Evolutionary conservation across 1,140 invertebrate species (phyloP).

Genomic region (Temnothorax curvispinosus): DNA sequence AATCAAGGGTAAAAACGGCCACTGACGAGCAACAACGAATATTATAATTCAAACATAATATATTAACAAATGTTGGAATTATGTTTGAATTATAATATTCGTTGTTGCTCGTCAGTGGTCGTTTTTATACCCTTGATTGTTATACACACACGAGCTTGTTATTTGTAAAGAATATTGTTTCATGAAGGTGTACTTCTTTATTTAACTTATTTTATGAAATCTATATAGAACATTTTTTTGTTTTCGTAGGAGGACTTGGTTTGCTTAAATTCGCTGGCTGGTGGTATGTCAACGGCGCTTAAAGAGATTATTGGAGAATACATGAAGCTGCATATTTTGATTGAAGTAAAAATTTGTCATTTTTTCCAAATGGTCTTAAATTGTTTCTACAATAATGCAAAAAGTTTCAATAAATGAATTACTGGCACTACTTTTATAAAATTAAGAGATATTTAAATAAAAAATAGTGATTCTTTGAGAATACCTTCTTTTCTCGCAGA

Average conservation of each 20-base stretch:
- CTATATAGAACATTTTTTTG: neutral
- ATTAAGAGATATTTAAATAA: conserved; percentile 15
- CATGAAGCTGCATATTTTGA: conserved; percentile 85
- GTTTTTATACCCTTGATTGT: too few relatives aligned
- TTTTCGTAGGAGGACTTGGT: conserved; percentile 85
- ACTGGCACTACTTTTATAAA: neutral
- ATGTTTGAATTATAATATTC: too few relatives aligned
- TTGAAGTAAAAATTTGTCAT: conserved; percentile 82
- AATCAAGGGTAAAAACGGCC: too few relatives aligned
- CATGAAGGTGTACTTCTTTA: neutral
- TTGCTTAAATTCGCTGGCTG: conserved; percentile 87
- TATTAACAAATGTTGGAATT: too few relatives aligned
- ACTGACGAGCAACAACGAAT: too few relatives aligned
- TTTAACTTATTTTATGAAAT: neutral
- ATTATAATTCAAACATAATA: too few relatives aligned
- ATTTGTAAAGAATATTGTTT: neutral
- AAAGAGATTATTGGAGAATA: conserved; percentile 87
- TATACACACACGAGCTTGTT: too few relatives aligned
- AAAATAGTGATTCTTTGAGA: neutral
- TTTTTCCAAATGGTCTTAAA: too few relatives aligned
- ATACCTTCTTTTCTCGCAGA: conserved; percentile 82
- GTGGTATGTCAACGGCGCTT: conserved; percentile 86
- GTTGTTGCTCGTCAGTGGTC: too few relatives aligned
- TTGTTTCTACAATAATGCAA: neutral
- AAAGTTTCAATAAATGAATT: conserved; percentile 30